Evolutionary conservation across 2,888 invertebrate genomes (phyloP), one percentile per base, ranked within the genome.

Genomic region (Physocephala rufipes): DNA sequence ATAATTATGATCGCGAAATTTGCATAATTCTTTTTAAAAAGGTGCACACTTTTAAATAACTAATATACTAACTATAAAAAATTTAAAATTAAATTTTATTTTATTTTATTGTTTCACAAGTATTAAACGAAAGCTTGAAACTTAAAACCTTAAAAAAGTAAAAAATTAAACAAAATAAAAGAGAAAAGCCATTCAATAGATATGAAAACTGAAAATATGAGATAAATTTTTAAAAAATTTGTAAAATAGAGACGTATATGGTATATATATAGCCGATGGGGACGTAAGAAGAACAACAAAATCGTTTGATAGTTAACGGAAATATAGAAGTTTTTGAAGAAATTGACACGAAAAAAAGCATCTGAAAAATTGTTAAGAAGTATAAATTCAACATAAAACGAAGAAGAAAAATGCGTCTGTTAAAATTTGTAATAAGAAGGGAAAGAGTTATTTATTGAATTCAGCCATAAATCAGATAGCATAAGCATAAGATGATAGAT

Each of bases 21-120:
- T 15, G 15, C 30, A n/a, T 65, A n/a, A 43, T 43, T 55, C 58
- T 43, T 36, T 36, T 7, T 9, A 7, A 36, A 4, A 36, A 7
- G 58, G 45, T 58, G 58, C 67, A 58, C 67, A 43, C 45, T 67
- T 58, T 55, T 16, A 58, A 45, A 21, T 21, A 24, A 63, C 4
- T 36, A 36, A 7, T 7, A 36, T 36, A 36, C 4, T 36, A 36
- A 36, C 9, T 7, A 36, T 36, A 9, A 36, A 36, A 36, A 7
- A 36, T 7, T 36, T 36, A 9, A 36, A 36, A 36, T 36, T 55
- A 21, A 21, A 3, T 58, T 2, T 28, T 28, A 28, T 28, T 24
- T 7, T 53, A 53, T 19, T 49, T 28, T 49, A 19, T n/a, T 66
- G 53, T 55, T n/a, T n/a, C n/a, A n/a, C n/a, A n/a, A n/a, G n/a